Evolutionary conservation across 64 coral and sea anemone genomes (phyloP), one percentile per base, ranked within the genome.

Genomic region (Montipora cactus): DNA sequence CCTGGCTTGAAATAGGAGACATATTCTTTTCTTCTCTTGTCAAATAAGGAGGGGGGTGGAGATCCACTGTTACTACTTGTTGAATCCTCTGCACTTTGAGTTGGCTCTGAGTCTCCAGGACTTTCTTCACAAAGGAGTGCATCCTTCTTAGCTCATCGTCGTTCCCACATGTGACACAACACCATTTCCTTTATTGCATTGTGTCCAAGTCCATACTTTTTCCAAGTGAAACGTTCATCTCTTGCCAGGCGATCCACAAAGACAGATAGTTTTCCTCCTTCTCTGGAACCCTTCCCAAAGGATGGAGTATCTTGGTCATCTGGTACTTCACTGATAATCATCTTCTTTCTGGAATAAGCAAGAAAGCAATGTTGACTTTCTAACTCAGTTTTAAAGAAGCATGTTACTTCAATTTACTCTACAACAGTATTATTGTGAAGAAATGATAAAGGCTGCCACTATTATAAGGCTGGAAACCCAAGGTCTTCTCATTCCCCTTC

Each of bases 311-410:
- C 69, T 73, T 25, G 19, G 64, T 67, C 64, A 15, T 67, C 64
- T 16, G 64, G 22, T 28, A 73, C 69, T 28, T 20, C 69, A 28
- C 69, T 73, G 69, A 73, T 73, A 23, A 25, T 28, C 22, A 73
- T 20, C 69, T 73, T 73, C 69, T 73, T 73, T 21, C 69, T 73
- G 69, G 69, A 69, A 20, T 23, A 73, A 23, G 69, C 69, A 73
- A 73, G 69, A 28, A 73, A 73, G 69, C n/a, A 73, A 25, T 73
- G 8, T 73, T 22, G 5, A 73, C 22, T 73, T 37, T 73, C 22
- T 22, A 73, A 22, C 10, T 73, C 22, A 20, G 19, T 73, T 20
- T 22, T 20, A 73, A 21, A 73, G 22, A 73, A 22, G n/a, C 19
- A 5, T 7, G 18, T 28, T 22, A 28, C 19, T 22, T 28, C 22